phyloP scores from a whole-genome alignment of 2,113 vertebrate genomes.

The Trichomycterus rosablanca region DNA sequence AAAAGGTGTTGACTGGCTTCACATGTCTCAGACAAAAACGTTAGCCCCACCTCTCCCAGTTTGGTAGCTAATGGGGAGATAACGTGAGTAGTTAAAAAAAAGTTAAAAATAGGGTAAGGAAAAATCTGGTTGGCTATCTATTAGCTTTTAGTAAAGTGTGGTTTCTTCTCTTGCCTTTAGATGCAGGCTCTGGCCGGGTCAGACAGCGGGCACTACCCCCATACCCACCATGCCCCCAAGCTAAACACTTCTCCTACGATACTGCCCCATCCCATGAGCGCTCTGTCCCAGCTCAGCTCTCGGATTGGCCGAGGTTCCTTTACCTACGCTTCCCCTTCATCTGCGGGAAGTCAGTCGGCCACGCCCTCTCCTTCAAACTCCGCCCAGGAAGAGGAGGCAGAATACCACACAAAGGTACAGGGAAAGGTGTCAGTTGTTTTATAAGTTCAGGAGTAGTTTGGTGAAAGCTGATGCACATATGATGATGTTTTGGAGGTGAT shows the following conservation, averaged over 20 bases:
- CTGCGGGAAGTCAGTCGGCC: constrained; percentile 94
- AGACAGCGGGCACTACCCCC: constrained; percentile 81
- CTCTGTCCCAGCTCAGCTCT: constrained; percentile 92
- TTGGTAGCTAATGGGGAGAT: no score
- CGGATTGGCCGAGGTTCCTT: constrained; percentile 84
- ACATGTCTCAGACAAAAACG: not conserved
- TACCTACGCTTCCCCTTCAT: constrained; percentile 90
- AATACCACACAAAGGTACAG: constrained; percentile 89
- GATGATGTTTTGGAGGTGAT: constrained; percentile 1
- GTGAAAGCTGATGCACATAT: not conserved
- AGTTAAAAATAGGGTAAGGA: not conserved
- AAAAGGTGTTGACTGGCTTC: not conserved
- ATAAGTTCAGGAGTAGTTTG: not conserved
- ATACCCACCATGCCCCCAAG: constrained; percentile 81
- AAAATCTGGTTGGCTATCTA: constrained; percentile 17
- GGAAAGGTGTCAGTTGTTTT: constrained; percentile 4
- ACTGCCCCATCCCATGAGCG: constrained; percentile 84
- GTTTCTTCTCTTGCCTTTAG: constrained; percentile 78
- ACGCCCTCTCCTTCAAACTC: constrained; percentile 98
- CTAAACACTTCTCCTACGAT: constrained; percentile 82
- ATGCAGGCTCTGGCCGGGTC: constrained; percentile 98
- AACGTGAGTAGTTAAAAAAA: not conserved
- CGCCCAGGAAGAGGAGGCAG: constrained; percentile 95
- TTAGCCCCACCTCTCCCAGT: no score
- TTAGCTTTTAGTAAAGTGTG: constrained; percentile 62